phyloP scores from a whole-genome alignment of 2,888 invertebrate species.

The Arctia plantaginis region DNA sequence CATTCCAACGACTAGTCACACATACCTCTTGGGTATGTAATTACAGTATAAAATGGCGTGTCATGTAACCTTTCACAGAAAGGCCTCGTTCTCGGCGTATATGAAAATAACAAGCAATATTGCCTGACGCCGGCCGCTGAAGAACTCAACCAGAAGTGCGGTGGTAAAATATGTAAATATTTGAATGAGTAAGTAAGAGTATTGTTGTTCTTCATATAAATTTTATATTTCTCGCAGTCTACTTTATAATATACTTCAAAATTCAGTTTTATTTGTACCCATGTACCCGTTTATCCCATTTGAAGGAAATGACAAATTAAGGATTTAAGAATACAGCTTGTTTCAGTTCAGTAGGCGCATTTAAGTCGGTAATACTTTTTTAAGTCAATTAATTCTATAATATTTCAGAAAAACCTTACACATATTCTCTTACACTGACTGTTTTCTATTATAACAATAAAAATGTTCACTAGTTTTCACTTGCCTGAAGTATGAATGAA shows the following conservation, averaged over 20 bases:
- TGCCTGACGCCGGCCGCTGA: slow-evolving; percentile 81
- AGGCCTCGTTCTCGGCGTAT: slow-evolving; percentile 86
- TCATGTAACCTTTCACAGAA: slow-evolving; percentile 65
- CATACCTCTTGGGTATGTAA: neutral
- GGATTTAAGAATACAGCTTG: no score
- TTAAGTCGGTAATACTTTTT: no score
- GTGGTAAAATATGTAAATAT: slow-evolving; percentile 81
- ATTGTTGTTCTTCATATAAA: neutral
- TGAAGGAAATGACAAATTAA: neutral
- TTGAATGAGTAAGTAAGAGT: slow-evolving; percentile 79
- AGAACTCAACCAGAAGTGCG: slow-evolving; percentile 81
- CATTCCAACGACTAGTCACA: neutral
- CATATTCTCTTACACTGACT: no score
- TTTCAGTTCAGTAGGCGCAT: no score
- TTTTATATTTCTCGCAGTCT: neutral
- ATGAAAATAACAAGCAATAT: slow-evolving; percentile 70
- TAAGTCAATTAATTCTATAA: no score
- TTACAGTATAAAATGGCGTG: slow-evolving; percentile 19
- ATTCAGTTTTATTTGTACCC: neutral
- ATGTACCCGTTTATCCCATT: no score
- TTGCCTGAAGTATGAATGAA: neutral
- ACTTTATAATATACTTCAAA: neutral
- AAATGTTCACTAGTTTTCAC: no score
- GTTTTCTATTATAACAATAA: no score
- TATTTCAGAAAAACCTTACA: no score